A percentile compares a stretch with the other conserved stretches of the same genome.
These are phyloP conservation scores for Cherax quadricarinatus DNA, from an alignment of 1,140 invertebrate genomes.

Conservation along the genomic window DNA sequence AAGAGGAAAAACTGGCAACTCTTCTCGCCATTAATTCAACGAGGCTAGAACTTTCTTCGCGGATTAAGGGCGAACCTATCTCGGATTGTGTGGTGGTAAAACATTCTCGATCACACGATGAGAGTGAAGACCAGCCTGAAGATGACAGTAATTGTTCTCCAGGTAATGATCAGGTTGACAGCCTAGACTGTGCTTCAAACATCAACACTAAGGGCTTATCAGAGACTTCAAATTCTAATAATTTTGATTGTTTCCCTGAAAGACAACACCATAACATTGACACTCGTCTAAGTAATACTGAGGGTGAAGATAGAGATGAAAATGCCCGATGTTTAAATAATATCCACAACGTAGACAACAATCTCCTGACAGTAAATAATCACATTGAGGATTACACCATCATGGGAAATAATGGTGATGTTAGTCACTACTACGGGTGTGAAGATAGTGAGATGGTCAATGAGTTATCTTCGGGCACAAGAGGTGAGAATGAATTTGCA, in stretches of 20 bases:
- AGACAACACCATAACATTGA: neutral
- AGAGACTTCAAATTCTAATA: neutral
- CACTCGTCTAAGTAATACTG: neutral
- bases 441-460: conserved; percentile 1
- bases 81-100: neutral
- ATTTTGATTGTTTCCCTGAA: neutral
- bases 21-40: neutral
- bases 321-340: neutral
- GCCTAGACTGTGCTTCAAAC: too few species aligned
- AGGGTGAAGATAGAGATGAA: neutral
- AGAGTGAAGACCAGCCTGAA: neutral
- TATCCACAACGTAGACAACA: neutral
- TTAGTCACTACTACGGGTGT: conserved; percentile 14
- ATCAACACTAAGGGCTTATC: neutral
- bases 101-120: neutral
- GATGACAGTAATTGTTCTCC: neutral
- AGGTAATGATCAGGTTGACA: neutral
- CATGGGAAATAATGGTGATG: neutral
- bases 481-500: neutral
- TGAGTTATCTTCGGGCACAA: neutral
- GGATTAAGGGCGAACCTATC: neutral
- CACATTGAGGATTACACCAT: conserved; percentile 30
- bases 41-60: neutral
- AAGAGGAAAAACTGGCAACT: neutral
- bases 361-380: neutral